Percentiles rank a stretch among this genome's conserved stretches.
These are phyloP conservation scores for Oryzias dopingdopingensis DNA, from an alignment of 2,797 vertebrate species.

Conservation along the genomic window DNA sequence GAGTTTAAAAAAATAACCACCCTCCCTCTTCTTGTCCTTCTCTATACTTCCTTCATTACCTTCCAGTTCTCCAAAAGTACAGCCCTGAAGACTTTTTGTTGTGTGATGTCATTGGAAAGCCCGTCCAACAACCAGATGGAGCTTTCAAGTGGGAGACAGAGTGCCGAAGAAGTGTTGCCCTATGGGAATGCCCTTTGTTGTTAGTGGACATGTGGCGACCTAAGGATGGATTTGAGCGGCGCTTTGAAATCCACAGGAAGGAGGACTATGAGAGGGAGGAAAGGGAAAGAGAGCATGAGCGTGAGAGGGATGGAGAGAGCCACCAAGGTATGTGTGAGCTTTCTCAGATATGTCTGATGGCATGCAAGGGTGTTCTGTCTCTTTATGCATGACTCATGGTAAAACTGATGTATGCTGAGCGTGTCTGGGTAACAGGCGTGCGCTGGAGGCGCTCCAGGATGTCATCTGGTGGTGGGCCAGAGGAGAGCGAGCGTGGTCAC, in stretches of 20 bases:
- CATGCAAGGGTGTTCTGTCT: neutral
- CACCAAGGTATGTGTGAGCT: constrained; percentile 69
- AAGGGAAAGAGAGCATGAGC: constrained; percentile 78
- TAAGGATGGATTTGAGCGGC: constrained; percentile 86
- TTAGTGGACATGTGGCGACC: constrained; percentile 93
- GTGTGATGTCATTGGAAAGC: constrained; percentile 87
- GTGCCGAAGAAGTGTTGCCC: constrained; percentile 86
- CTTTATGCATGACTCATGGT: neutral
- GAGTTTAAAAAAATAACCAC: constrained; percentile 59
- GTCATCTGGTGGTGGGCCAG: constrained; percentile 80
- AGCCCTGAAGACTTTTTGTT: constrained; percentile 84
- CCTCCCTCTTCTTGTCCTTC: constrained; percentile 13
- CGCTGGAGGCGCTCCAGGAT: constrained; percentile 81
- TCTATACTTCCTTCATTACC: constrained; percentile 64
- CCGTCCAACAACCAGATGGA: constrained; percentile 79
- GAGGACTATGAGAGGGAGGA: constrained; percentile 83
- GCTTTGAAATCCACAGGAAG: constrained; percentile 88
- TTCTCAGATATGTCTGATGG: constrained; percentile 3
- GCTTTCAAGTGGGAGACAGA: constrained; percentile 86
- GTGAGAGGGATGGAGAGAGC: constrained; percentile 79
- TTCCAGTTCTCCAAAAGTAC: constrained; percentile 79
- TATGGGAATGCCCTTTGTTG: constrained; percentile 87
- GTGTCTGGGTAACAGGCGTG: constrained; percentile 57
- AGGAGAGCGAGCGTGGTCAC: constrained; percentile 79
- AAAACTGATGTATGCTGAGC: constrained; percentile 7